Evolutionary conservation across 2,113 vertebrate species (phyloP), one percentile per base, ranked within the genome.

Genomic region (Psittacara wagleri): DNA sequence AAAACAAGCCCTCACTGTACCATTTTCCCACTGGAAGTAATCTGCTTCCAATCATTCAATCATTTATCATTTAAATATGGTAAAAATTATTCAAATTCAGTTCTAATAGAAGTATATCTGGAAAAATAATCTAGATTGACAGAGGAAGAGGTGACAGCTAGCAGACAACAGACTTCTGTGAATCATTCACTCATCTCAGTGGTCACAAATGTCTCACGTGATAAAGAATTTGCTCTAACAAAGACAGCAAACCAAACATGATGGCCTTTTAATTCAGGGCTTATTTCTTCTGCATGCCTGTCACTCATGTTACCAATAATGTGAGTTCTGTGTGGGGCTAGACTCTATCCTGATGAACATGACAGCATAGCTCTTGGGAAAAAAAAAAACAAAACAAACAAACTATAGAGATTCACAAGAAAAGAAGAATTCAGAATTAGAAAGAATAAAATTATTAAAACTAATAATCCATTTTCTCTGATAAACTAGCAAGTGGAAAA

Each of bases 211-310:
- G 43, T 77, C 69, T 72, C 78, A 31, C 11, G 23, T n/a, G 67
- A 54, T 72, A 68, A 94, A 81, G 52, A 84, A 52, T 68, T 70
- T 70, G 22, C 52, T 84, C 69, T 68, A 64, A 77, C 33, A 74
- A 94, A 86, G 35, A 33, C 2, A 3, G 49, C 31, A 77, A 93
- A 95, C 61, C 51, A 92, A 96, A 89, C 69, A 74, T 1, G 5
- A 33, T 68, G 69, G 37, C 33, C 37, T 84, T 95, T 92, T 68
- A 61, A 39, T 51, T 78, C 39, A 75, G 68, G 33, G n/a, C 46
- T 18, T 92, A 62, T 90, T 96, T 77, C 59, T 90, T 92, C 79
- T 86, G 57, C 44, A 4, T 61, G 62, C 63, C 66, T 92, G 57
- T 83, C 88, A 52, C 62, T 69, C 57, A 25, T 6, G 20, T 55